Percentiles rank a stretch among this genome's conserved stretches.
phyloP scores from a whole-genome alignment of 2,797 vertebrate species.

The Dryobates pubescens region DNA sequence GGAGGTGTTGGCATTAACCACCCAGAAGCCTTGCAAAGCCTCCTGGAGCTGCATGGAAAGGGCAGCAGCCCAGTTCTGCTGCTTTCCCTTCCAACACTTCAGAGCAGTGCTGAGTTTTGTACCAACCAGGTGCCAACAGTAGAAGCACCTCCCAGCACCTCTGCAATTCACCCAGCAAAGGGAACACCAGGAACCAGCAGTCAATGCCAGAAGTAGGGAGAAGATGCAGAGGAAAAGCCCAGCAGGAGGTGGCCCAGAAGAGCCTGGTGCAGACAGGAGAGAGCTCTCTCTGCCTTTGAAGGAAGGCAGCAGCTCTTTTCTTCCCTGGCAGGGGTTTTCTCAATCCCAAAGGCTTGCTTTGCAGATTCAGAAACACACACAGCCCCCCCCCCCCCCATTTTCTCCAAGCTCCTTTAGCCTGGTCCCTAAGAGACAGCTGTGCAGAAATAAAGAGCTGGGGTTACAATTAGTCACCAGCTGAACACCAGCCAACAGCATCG shows the following conservation, averaged over 20 bases:
- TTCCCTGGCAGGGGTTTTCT: neutral
- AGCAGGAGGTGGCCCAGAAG: neutral
- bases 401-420: neutral
- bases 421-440: neutral
- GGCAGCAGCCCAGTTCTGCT: neutral
- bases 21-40: neutral
- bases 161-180: neutral
- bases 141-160: neutral
- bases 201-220: neutral
- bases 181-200: neutral
- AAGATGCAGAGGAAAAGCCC: neutral
- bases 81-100: neutral
- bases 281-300: neutral
- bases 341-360: neutral
- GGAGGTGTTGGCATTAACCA: accelerated
- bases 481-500: neutral
- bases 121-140: neutral
- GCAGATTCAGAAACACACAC: neutral
- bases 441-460: conserved; percentile 33
- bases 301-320: neutral
- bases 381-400: neutral
- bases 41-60: neutral
- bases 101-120: accelerated
- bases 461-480: conserved; percentile 26
- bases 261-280: accelerated